These are phyloP conservation scores for Myiagra hebetior DNA, from an alignment of 2,113 vertebrate genomes.

Conservation along the genomic window DNA sequence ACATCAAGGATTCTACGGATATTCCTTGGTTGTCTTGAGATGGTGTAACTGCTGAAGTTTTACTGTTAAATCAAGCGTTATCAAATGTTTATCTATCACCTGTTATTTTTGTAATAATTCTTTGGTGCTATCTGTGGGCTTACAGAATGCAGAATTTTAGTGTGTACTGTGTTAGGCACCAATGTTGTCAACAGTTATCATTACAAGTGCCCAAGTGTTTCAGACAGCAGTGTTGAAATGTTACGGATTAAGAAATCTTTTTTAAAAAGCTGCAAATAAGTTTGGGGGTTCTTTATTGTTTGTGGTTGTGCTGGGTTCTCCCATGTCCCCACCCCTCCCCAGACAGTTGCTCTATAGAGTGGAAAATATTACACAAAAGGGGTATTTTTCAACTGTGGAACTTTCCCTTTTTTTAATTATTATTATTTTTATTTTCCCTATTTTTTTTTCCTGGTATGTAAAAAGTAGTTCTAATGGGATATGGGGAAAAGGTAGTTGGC, in stretches of 20 bases:
- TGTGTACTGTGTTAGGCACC: not conserved
- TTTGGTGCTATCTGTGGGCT: conserved; percentile 12
- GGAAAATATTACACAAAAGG: conserved; percentile 15
- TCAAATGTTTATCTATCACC: not conserved
- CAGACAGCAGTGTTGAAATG: conserved; percentile 23
- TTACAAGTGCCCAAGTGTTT: conserved; percentile 49
- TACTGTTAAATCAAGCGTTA: not conserved
- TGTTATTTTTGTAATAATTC: not conserved
- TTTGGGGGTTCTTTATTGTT: not conserved
- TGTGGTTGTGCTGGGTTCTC: not conserved
- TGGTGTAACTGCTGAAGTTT: not conserved
- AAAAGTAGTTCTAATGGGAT: conserved; percentile 13
- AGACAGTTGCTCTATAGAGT: conserved; percentile 10
- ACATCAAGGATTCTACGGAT: not conserved
- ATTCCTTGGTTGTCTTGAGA: not conserved
- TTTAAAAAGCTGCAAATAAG: not conserved
- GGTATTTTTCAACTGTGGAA: conserved; percentile 4
- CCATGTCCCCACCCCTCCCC: not conserved
- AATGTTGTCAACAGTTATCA: conserved; percentile 1
- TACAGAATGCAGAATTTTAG: not conserved
- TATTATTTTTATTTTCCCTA: not conserved
- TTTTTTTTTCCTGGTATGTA: not conserved
- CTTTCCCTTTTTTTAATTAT: not conserved
- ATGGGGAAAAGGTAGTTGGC: conserved; percentile 7
- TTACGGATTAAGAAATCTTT: conserved; percentile 2